Evolutionary conservation across 2,113 vertebrate species (phyloP).

Genomic region (Bujurquina vittata): DNA sequence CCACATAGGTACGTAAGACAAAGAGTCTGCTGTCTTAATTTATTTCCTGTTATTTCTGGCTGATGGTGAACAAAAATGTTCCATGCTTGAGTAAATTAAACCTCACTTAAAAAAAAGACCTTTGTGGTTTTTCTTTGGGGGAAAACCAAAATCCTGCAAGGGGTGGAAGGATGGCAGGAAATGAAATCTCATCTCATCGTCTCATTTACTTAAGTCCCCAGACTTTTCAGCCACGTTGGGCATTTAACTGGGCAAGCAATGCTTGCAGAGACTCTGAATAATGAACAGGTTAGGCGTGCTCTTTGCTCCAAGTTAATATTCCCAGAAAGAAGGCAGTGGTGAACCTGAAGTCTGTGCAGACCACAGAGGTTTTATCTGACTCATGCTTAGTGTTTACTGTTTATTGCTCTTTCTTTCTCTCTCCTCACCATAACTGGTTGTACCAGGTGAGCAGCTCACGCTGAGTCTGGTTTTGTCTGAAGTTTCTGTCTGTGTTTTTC

Average conservation of each 20-base stretch:
- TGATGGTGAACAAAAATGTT: background rate
- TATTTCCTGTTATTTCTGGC: background rate
- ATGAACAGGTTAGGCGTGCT: background rate
- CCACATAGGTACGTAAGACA: background rate
- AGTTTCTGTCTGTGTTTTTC: background rate
- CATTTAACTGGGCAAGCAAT: background rate
- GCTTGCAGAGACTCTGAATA: background rate
- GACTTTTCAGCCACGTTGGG: background rate
- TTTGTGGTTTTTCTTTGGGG: background rate
- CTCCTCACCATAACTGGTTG: background rate
- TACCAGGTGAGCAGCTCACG: background rate
- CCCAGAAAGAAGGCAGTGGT: accelerated
- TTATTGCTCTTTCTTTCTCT: background rate
- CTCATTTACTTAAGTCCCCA: background rate
- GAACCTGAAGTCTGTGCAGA: background rate
- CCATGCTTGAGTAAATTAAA: background rate
- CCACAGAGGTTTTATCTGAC: background rate
- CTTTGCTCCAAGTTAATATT: background rate
- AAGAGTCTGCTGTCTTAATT: background rate
- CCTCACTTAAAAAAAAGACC: background rate
- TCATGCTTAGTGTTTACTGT: background rate
- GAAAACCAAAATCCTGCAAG: background rate
- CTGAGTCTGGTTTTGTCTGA: background rate
- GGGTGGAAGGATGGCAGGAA: slow-evolving; percentile 20
- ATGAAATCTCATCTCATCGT: background rate